Base-by-base conservation (phyloP, 1,140 invertebrate species). In the Achatina immaculata region DNA sequence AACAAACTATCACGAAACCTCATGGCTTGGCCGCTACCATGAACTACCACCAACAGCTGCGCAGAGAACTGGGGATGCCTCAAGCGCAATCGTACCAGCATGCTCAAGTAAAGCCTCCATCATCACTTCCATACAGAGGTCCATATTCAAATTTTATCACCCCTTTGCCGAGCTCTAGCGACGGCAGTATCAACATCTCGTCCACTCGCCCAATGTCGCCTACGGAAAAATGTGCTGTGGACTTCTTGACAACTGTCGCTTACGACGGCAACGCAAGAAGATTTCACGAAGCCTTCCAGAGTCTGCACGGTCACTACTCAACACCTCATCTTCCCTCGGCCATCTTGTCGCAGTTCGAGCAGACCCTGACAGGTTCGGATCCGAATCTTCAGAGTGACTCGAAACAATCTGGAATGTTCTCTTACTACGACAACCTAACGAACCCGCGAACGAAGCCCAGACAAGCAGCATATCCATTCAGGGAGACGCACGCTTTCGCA, bases 11-110 rank as follows among this genome's bases (percentile, higher is more conserved):
- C 19, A 45, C 3, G 28, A 43, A 73, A 6, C n/a, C 38, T 19
- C 40, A 45, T 34, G 71, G 71, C 0, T 21, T 73, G 24, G 71
- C 71, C 0, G 71, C 71, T 43, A 73, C 71, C 4, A 43, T 76
- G 34, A 76, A 76, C 74, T 76, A 76, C 74, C 74, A 76, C 55
- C 74, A 76, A 36, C 74, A 76, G 58, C 55, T 76, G 38, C 28
- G 74, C 19, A 76, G 34, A 76, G 74, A 76, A 45, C 40, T 76
- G 40, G 74, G 74, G 28, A 76, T 76, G 74, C 74, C 74, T 21
- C 74, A 65, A 19, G 34, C 51, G 14, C 34, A 55, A 19, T 34
- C 68, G 11, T 31, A 2, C 40, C 68, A 42, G 9, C 3, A 62
- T 4, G 21, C 38, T 6, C 74, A 42, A 14, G 2, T 4, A 1